A percentile compares a stretch with the other conserved stretches of the same genome.
These are phyloP conservation scores for Antitype chi DNA, from an alignment of 2,888 invertebrate species.

Conservation along the genomic window DNA sequence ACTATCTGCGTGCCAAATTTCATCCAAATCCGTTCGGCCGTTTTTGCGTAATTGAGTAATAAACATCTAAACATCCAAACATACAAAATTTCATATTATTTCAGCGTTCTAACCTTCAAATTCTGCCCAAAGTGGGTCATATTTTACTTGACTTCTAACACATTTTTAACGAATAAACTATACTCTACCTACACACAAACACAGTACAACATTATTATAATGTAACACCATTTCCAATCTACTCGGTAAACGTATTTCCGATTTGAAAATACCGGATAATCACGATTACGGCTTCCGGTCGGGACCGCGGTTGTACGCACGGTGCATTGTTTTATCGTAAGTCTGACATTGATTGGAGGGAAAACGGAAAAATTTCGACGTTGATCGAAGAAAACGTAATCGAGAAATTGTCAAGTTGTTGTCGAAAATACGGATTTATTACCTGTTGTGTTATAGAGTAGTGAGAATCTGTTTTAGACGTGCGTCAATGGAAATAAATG, in stretches of 20 bases:
- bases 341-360: slow-evolving; percentile 56
- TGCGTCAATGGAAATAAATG: slow-evolving; percentile 18
- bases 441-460: slow-evolving; percentile 6
- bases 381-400: slow-evolving; percentile 62
- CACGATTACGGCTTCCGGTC: slow-evolving; percentile 74
- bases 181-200: slow-evolving; percentile 1
- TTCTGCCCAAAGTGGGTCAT: not conserved
- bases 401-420: slow-evolving; percentile 36
- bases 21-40: no score
- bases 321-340: slow-evolving; percentile 71
- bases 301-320: slow-evolving; percentile 67
- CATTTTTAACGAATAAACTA: not conserved
- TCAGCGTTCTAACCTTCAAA: not conserved
- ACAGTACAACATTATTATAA: slow-evolving; percentile 42
- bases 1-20: no score
- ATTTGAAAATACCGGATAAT: slow-evolving; percentile 77
- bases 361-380: slow-evolving; percentile 54
- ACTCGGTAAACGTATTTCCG: slow-evolving; percentile 67
- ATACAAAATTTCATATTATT: not conserved
- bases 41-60: no score
- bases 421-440: slow-evolving; percentile 41
- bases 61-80: no score
- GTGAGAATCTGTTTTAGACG: slow-evolving; percentile 17
- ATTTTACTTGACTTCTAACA: not conserved
- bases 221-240: slow-evolving; percentile 55